Conservation (phyloP, 2,888 invertebrate species). For the Sycophila texana region DNA sequence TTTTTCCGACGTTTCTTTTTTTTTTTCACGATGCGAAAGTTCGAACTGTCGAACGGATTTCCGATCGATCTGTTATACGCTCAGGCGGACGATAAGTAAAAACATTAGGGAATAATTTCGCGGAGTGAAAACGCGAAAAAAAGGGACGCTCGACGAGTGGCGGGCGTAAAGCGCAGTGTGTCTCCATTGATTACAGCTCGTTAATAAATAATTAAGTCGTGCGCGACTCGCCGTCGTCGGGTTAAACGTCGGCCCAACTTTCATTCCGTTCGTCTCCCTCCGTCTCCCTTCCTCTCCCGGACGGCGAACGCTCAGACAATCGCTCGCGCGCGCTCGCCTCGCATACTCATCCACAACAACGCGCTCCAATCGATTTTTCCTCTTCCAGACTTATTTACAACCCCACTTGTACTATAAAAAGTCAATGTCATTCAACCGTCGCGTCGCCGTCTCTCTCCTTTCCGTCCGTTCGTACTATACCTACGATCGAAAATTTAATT, state of each 20-base stretch:
- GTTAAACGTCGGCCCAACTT: constrained; percentile 28
- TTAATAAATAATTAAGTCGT: constrained; percentile 44
- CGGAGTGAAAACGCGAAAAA: no score
- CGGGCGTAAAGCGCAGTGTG: neutral
- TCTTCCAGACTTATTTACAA: constrained; percentile 40
- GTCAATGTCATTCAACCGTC: constrained; percentile 54
- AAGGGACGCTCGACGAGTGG: no score
- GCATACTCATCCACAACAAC: constrained; percentile 3
- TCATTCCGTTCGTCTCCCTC: neutral
- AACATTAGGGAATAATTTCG: neutral
- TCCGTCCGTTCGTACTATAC: neutral
- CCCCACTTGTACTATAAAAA: constrained; percentile 41
- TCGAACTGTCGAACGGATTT: no score
- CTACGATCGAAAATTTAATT: constrained; percentile 30
- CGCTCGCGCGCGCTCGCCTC: neutral
- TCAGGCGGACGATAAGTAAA: no score
- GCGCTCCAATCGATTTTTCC: constrained; percentile 46
- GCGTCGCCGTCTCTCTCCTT: constrained; percentile 25
- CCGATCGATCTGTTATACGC: no score
- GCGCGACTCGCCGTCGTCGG: constrained; percentile 39
- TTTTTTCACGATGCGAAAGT: no score
- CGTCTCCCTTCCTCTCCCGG: neutral
- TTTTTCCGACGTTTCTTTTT: no score
- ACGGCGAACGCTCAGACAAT: neutral
- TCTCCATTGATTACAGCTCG: constrained; percentile 29